Base-by-base conservation (phyloP, 2,888 invertebrate species). In the Drosophila imparisetae region DNA sequence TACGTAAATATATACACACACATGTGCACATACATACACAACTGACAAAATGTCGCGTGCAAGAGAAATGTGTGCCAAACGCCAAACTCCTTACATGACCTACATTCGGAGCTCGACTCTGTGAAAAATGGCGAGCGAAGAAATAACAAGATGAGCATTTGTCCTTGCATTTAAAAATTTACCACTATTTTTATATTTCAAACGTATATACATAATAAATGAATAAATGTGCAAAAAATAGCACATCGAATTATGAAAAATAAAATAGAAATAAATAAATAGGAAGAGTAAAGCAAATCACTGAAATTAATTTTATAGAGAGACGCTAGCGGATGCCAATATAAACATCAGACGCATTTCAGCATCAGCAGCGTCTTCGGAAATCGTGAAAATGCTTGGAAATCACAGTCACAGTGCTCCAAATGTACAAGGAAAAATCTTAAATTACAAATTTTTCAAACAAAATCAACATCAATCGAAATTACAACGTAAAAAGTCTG, bases 31-130 rank as follows among this genome's bases (percentile, higher is more conserved):
- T 18, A 24, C 34, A 21, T 6, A 45, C 21, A 34, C 18, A 66
- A n/a, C n/a, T 55, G 32, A 42, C 27, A 38, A 59, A 32, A 52
- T 34, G 72, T 78, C 65, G 81, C 72, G 81, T 77, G 77, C 72
- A 72, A 68, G 61, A 27, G 30, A 53, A 79, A 86, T 72, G 69
- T 80, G 70, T 78, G 84, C 72, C 83, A 75, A 73, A 69, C 54
- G 74, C 63, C 74, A 83, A 78, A 78, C 88, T 89, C 88, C 89
- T 87, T 76, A 65, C 76, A 66, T 83, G 87, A 89, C 89, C 87
- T 78, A 87, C 72, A 87, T 86, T 36, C n/a, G 30, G 15, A 10
- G 49, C 40, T 68, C 10, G 5, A 2, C 13, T 38, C 27, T 38
- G 53, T 45, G 55, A 34, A 70, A 58, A 69, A 53, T 24, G 67